Evolutionary conservation across 2,113 vertebrate genomes (phyloP).

Genomic region (Halcyon malimbica): DNA sequence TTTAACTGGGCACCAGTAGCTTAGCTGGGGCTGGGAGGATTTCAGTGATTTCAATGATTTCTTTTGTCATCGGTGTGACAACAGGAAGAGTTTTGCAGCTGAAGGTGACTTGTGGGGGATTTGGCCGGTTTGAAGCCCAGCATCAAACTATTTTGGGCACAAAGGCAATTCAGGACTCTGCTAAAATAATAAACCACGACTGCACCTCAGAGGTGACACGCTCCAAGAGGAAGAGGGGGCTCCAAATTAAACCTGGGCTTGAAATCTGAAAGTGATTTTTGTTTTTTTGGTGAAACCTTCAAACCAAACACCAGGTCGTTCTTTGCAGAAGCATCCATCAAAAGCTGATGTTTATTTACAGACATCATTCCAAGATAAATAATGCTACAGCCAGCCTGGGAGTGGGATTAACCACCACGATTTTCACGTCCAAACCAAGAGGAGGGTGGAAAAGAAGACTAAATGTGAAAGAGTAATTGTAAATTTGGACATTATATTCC

Average conservation of each 20-base stretch:
- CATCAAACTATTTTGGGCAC: not conserved
- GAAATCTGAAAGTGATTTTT: not conserved
- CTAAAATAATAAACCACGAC: not conserved
- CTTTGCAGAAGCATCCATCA: rapidly evolving
- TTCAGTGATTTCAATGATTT: not conserved
- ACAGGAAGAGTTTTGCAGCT: not conserved
- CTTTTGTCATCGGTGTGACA: not conserved
- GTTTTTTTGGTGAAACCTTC: not conserved
- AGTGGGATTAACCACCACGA: not conserved
- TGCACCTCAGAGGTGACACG: rapidly evolving
- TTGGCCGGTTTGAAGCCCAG: not conserved
- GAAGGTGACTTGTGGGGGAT: not conserved
- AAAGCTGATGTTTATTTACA: not conserved
- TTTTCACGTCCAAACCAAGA: not conserved
- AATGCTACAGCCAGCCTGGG: not conserved
- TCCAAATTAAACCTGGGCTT: rapidly evolving
- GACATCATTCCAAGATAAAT: not conserved
- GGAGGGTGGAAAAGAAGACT: not conserved
- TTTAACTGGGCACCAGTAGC: not conserved
- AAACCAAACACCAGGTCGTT: not conserved
- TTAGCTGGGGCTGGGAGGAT: not conserved
- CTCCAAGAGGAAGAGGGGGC: not conserved
- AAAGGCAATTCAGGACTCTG: not conserved
- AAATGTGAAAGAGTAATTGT: not conserved
- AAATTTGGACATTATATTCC: not conserved